Evolutionary conservation across 2,797 vertebrate species (phyloP).

Genomic region (Amazona finschi): DNA sequence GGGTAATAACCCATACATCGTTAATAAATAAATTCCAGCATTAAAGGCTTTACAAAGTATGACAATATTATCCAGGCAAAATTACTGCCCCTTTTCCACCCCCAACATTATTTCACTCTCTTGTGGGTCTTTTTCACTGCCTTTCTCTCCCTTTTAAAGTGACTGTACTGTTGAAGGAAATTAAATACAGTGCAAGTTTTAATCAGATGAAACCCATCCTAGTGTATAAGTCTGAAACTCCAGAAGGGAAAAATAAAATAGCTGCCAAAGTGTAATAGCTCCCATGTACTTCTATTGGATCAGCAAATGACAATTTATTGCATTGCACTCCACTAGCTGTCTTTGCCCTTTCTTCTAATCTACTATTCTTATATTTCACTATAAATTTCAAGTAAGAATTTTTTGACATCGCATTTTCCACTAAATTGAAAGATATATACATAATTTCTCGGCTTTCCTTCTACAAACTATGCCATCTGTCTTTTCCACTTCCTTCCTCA

Average conservation of each 20-base stretch:
- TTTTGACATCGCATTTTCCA: slow-evolving; percentile 43
- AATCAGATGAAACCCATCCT: slow-evolving; percentile 73
- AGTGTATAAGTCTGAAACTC: slow-evolving; percentile 69
- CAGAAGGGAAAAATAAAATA: slow-evolving; percentile 75
- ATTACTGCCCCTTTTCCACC: slow-evolving; percentile 72
- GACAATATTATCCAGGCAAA: slow-evolving; percentile 80
- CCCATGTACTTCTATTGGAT: slow-evolving; percentile 69
- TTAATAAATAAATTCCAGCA: slow-evolving; percentile 89
- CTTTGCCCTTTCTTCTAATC: slow-evolving; percentile 28
- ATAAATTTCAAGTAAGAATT: slow-evolving; percentile 60
- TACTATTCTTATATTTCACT: slow-evolving; percentile 26
- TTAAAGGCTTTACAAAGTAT: slow-evolving; percentile 85
- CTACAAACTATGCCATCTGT: slow-evolving; percentile 45
- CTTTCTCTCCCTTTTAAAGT: slow-evolving; percentile 24
- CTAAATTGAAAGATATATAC: slow-evolving; percentile 42
- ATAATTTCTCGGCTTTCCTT: slow-evolving; percentile 57
- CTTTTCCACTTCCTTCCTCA: background rate
- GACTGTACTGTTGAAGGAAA: slow-evolving; percentile 70
- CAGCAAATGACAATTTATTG: slow-evolving; percentile 66
- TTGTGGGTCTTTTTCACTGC: slow-evolving; percentile 59
- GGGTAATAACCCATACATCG: slow-evolving; percentile 83
- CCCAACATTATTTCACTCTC: slow-evolving; percentile 67
- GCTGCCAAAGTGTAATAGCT: slow-evolving; percentile 76
- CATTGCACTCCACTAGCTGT: slow-evolving; percentile 12
- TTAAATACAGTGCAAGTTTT: slow-evolving; percentile 67